phyloP scores from a whole-genome alignment of 37 sponge, comb jelly and placozoan species.

The Halisarca cf. caerulea region DNA sequence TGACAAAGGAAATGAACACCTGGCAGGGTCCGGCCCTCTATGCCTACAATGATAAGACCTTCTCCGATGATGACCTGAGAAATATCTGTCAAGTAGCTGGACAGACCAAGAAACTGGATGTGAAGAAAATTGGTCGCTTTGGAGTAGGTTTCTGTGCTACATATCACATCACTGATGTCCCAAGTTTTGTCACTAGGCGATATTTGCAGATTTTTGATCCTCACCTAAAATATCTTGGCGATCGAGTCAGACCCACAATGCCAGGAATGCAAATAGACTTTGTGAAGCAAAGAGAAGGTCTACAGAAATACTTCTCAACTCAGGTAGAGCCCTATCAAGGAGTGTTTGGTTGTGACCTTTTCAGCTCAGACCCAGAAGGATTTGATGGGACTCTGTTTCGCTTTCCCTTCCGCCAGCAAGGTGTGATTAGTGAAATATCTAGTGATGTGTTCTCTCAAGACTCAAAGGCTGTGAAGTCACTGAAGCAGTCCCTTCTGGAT shows the following conservation, averaged over 20 bases:
- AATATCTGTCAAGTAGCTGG: constrained; percentile 77
- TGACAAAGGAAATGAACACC: constrained; percentile 50
- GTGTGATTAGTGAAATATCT: constrained; percentile 47
- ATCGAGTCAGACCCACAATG: constrained; percentile 33
- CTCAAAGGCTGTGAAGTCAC: neutral
- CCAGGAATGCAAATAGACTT: constrained; percentile 79
- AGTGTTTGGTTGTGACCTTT: constrained; percentile 69
- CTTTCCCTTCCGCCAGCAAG: constrained; percentile 61
- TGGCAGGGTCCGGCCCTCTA: constrained; percentile 89
- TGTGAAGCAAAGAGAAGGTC: constrained; percentile 3
- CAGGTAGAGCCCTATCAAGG: constrained; percentile 75
- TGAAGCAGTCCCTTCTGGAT: constrained; percentile 33
- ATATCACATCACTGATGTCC: constrained; percentile 82
- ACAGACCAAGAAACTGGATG: constrained; percentile 61
- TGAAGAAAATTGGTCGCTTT: constrained; percentile 82
- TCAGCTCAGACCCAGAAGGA: constrained; percentile 26
- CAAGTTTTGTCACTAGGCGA: constrained; percentile 76
- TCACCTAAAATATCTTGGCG: constrained; percentile 70
- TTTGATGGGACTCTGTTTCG: constrained; percentile 80
- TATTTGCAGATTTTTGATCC: constrained; percentile 83
- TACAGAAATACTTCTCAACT: constrained; percentile 36
- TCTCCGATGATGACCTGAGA: constrained; percentile 70
- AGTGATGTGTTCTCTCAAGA: constrained; percentile 4
- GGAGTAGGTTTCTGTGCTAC: constrained; percentile 86
- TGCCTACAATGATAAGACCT: constrained; percentile 74